A percentile compares a stretch with the other conserved stretches of the same genome.
phyloP scores from a whole-genome alignment of 37 sponge, comb jelly and placozoan genomes.

The Beroe ovata region DNA sequence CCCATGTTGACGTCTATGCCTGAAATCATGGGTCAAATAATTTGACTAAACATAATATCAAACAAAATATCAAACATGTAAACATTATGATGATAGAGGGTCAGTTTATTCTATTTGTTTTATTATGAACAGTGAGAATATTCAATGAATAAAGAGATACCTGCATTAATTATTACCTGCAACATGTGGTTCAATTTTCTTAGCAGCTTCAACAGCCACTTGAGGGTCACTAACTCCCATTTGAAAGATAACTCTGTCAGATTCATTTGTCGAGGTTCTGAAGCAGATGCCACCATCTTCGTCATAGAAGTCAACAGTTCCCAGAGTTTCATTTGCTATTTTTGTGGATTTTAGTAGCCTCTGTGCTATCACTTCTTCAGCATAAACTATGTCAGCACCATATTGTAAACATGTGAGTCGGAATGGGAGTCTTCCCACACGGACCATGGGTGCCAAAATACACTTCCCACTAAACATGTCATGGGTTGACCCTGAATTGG shows the following conservation, averaged over 20 bases:
- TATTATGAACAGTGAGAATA: no score
- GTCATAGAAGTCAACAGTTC: constrained; percentile 82
- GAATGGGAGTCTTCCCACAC: constrained; percentile 89
- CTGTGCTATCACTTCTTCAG: constrained; percentile 74
- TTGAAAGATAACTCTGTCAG: constrained; percentile 83
- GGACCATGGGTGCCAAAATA: constrained; percentile 96
- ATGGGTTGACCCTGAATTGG: no score
- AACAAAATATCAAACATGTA: background rate
- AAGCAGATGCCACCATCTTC: constrained; percentile 81
- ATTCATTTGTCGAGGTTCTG: constrained; percentile 83
- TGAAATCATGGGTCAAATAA: background rate
- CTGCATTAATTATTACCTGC: no score
- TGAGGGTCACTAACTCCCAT: constrained; percentile 87
- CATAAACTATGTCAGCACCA: constrained; percentile 94
- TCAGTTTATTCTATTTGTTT: no score
- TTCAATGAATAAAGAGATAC: no score
- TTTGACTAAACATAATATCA: background rate
- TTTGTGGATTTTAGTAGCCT: constrained; percentile 5
- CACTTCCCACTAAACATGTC: constrained; percentile 77
- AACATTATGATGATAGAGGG: no score
- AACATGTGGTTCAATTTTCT: constrained; percentile 54
- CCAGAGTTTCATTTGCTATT: constrained; percentile 69
- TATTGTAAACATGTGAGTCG: constrained; percentile 83
- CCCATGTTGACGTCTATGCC: constrained; percentile 99
- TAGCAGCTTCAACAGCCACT: constrained; percentile 75